Base-by-base conservation (phyloP, 2,797 vertebrate species). In the Epinephelus awoara region DNA sequence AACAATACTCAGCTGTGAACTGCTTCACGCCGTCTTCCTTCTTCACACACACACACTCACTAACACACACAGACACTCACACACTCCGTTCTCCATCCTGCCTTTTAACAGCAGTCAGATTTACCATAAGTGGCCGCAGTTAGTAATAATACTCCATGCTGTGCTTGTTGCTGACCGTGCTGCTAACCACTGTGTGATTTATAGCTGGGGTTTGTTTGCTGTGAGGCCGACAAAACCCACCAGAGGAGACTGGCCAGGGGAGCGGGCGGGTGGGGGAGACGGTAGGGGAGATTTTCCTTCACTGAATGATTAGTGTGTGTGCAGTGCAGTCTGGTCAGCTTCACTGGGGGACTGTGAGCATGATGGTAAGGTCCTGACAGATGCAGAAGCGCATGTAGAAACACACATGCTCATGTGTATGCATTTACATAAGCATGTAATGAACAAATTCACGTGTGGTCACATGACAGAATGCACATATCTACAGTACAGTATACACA, bases 131-230 rank as follows among this genome's bases (percentile, higher is more conserved):
- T 73, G 67, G 62, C 80, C 52, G 42, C 65, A 80, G 61, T 77
- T 49, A 67, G 77, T 62, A 70, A 81, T 79, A 72, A 71, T 47
- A 64, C n/a, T 56, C n/a, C 75, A 73, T 15, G 72, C 76, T 79
- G 77, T 47, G 65, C 50, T 80, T 38, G 54, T 58, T 83, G 68
- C 71, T 72, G 80, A 52, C 81, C 55, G 29, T 29, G 29, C 67
- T 71, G 61, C 58, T 77, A 57, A 76, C 40, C 7, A 21, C 67
- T 49, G 70, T 58, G 14, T 87, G 83, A 88, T 91, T 90, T 83
- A 85, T 79, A 25, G 79, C 1, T 14, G 29, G 46, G 25, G 44
- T 47, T 55, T 72, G 75, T 80, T 87, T 84, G 75, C 76, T 3
- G 25, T 55, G 68, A 80, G 75, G 63, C 80, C 46, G 2, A 47